phyloP scores from a whole-genome alignment of 2,797 vertebrate species.

The Tadarida brasiliensis region DNA sequence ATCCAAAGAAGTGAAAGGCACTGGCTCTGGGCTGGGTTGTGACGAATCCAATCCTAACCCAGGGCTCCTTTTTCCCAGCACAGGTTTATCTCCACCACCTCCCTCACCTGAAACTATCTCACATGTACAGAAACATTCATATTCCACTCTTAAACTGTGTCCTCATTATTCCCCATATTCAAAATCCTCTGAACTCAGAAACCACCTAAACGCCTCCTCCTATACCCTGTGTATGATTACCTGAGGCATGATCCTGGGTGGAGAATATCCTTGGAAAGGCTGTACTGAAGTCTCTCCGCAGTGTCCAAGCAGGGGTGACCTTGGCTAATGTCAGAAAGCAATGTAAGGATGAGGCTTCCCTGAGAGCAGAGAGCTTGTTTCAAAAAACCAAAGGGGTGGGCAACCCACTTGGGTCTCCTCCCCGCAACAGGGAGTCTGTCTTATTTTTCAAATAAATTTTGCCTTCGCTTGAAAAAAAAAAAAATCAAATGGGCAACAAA shows the following conservation, averaged over 20 bases:
- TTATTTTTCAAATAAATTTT: too few species aligned
- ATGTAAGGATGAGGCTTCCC: conserved; percentile 57
- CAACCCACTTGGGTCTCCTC: background rate
- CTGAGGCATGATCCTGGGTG: conserved; percentile 74
- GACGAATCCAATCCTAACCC: background rate
- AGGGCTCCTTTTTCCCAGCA: background rate
- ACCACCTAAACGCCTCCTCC: background rate
- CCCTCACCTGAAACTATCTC: background rate
- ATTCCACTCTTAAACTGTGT: background rate
- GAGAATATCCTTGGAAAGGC: conserved; percentile 68
- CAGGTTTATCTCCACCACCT: background rate
- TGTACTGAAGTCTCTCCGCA: conserved; percentile 66
- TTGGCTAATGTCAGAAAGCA: conserved; percentile 82
- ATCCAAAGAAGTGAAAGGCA: background rate
- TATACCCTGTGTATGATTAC: conserved; percentile 65
- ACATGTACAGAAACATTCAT: background rate
- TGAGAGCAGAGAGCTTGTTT: conserved; percentile 7
- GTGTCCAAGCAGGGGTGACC: conserved; percentile 35
- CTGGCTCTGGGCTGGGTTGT: background rate
- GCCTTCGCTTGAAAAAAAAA: background rate
- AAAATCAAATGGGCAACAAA: background rate
- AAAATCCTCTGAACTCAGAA: background rate
- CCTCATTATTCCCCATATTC: background rate
- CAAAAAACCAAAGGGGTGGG: background rate
- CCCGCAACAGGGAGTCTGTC: too few species aligned